Conservation (phyloP, 2,113 vertebrate genomes). For the Gavia stellata region DNA sequence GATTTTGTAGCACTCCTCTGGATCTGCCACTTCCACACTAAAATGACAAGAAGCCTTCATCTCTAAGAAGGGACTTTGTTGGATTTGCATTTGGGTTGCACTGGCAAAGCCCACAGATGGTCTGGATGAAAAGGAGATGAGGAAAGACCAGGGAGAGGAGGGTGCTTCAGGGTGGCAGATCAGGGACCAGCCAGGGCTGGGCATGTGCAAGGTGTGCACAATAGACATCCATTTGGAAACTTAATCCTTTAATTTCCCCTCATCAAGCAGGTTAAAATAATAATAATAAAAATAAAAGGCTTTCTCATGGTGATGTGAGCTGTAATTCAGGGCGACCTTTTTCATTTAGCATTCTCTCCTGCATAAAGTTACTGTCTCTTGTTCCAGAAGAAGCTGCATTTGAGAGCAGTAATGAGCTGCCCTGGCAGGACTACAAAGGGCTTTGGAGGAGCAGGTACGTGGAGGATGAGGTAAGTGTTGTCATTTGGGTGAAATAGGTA, state of each 20-base stretch:
- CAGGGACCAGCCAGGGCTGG: constrained; percentile 24
- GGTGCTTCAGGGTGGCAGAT: not conserved
- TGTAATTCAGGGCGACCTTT: constrained; percentile 18
- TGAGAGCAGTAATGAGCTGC: constrained; percentile 14
- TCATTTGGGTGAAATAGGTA: constrained; percentile 54
- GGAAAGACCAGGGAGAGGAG: not conserved
- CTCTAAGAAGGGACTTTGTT: constrained; percentile 48
- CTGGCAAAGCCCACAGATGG: not conserved
- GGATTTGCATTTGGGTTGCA: constrained; percentile 51
- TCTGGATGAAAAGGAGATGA: constrained; percentile 64
- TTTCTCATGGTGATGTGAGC: constrained; percentile 65
- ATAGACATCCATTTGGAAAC: constrained; percentile 33
- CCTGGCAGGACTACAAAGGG: constrained; percentile 64
- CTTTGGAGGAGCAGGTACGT: not conserved
- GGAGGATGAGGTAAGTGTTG: constrained; percentile 7
- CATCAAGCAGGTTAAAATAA: constrained; percentile 39
- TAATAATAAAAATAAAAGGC: constrained; percentile 12
- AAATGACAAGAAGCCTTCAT: not conserved
- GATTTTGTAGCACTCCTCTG: not conserved
- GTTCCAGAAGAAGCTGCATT: not conserved
- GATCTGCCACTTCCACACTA: not conserved
- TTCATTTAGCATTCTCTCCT: not conserved
- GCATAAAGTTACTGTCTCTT: constrained; percentile 8
- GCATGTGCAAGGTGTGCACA: not conserved
- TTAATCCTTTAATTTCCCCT: constrained; percentile 77